phyloP scores from a whole-genome alignment of 1,140 invertebrate genomes.

The Alviniconcha marisindica region DNA sequence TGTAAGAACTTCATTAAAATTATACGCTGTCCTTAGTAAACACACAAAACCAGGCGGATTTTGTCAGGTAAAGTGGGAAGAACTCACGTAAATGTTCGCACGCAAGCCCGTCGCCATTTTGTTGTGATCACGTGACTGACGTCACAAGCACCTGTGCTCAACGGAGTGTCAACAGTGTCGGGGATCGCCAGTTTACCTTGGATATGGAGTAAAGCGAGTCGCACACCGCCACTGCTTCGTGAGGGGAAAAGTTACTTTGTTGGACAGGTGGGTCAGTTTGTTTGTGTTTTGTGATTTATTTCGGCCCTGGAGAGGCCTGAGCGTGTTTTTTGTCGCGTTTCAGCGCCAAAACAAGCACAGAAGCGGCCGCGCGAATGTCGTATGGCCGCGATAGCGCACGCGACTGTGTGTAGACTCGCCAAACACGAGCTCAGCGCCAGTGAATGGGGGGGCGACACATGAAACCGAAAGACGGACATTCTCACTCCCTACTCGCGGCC shows the following conservation, averaged over 20 bases:
- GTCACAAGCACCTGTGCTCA: slow-evolving; percentile 53
- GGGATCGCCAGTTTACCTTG: slow-evolving; percentile 41
- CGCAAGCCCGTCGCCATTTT: slow-evolving; percentile 44
- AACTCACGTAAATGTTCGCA: background rate
- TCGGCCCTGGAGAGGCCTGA: background rate
- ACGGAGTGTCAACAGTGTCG: slow-evolving; percentile 18
- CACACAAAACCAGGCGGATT: no score
- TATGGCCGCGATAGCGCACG: background rate
- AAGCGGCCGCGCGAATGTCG: background rate
- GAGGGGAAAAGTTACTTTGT: slow-evolving; percentile 31
- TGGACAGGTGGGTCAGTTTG: background rate
- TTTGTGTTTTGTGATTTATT: slow-evolving; percentile 4
- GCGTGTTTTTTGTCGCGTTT: background rate
- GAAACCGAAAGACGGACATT: background rate
- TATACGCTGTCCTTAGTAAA: no score
- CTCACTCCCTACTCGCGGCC: no score
- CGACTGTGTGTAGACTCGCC: slow-evolving; percentile 5
- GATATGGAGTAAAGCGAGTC: slow-evolving; percentile 40
- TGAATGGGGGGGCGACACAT: background rate
- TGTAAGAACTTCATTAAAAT: no score
- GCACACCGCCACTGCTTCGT: background rate
- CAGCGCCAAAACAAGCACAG: background rate
- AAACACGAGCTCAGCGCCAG: background rate
- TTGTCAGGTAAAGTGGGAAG: background rate
- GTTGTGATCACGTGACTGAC: slow-evolving; percentile 59